phyloP scores from a whole-genome alignment of 2,888 invertebrate species.

The Clanis bilineata region DNA sequence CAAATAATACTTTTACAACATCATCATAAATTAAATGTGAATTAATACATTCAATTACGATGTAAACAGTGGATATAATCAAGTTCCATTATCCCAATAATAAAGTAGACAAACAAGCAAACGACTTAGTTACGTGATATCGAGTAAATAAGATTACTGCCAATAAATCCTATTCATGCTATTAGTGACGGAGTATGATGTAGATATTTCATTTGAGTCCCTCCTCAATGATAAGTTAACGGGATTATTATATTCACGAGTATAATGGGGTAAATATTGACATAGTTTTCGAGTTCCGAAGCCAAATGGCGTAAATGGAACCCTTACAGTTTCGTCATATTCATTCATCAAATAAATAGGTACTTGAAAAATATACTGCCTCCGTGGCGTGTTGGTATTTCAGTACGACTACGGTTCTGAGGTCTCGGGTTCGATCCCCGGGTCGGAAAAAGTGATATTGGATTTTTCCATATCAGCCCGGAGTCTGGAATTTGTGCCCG shows the following conservation, averaged over 20 bases:
- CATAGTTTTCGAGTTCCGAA: neutral
- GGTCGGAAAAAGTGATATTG: too few relatives aligned
- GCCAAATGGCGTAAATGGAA: neutral
- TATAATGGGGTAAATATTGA: neutral
- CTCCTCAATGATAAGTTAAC: neutral
- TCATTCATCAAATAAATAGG: neutral
- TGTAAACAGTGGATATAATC: neutral
- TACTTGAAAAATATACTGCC: too few relatives aligned
- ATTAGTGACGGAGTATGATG: neutral
- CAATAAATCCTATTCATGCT: constrained; percentile 13
- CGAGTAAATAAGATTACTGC: neutral
- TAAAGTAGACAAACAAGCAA: constrained; percentile 5
- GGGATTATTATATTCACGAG: neutral
- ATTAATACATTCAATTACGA: neutral
- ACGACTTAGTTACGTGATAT: neutral
- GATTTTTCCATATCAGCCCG: too few relatives aligned
- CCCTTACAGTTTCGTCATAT: neutral
- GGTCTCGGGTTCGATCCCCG: too few relatives aligned
- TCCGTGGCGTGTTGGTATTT: too few relatives aligned
- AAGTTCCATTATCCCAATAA: neutral
- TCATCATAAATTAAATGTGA: neutral
- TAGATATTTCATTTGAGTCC: neutral
- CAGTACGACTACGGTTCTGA: too few relatives aligned
- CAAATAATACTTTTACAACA: too few relatives aligned
- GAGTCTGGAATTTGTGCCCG: too few relatives aligned